Evolutionary conservation across 1,140 invertebrate species (phyloP).

Genomic region (Brachionus manjavacas): DNA sequence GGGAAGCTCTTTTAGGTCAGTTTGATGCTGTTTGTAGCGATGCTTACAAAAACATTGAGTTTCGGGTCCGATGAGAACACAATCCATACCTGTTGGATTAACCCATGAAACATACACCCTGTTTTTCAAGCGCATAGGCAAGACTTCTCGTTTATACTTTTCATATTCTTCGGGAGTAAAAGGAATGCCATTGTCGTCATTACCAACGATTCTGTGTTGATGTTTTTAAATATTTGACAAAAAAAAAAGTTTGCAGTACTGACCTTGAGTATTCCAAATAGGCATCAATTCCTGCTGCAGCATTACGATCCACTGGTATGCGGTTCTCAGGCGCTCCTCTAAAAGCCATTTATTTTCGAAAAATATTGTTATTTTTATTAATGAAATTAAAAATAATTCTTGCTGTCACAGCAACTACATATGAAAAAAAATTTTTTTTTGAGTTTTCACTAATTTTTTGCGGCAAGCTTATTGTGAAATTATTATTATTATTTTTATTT

Average conservation of each 20-base stretch:
- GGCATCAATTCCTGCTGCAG: conserved; percentile 51
- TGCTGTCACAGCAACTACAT: conserved; percentile 35
- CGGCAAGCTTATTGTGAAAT: not conserved
- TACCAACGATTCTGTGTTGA: conserved; percentile 55
- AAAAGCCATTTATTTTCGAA: conserved; percentile 20
- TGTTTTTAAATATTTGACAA: not conserved
- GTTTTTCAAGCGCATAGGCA: conserved; percentile 48
- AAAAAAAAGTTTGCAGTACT: not conserved
- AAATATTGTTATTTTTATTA: not conserved
- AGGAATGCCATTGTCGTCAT: conserved; percentile 56
- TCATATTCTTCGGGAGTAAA: conserved; percentile 58
- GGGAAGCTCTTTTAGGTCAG: conserved; percentile 55
- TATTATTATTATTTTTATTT: not conserved
- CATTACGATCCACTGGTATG: conserved; percentile 40
- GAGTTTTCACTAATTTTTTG: not conserved
- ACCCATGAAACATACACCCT: conserved; percentile 54
- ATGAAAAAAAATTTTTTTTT: not conserved
- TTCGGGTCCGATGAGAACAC: conserved; percentile 58
- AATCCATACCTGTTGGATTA: conserved; percentile 56
- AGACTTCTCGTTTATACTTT: conserved; percentile 52
- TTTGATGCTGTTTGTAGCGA: conserved; percentile 56
- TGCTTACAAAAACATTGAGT: conserved; percentile 58
- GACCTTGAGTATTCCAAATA: conserved; percentile 55
- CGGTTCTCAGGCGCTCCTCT: conserved; percentile 31
- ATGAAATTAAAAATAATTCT: not conserved